Conservation (phyloP, 2,888 invertebrate species). For the Eristalis intricaria region DNA sequence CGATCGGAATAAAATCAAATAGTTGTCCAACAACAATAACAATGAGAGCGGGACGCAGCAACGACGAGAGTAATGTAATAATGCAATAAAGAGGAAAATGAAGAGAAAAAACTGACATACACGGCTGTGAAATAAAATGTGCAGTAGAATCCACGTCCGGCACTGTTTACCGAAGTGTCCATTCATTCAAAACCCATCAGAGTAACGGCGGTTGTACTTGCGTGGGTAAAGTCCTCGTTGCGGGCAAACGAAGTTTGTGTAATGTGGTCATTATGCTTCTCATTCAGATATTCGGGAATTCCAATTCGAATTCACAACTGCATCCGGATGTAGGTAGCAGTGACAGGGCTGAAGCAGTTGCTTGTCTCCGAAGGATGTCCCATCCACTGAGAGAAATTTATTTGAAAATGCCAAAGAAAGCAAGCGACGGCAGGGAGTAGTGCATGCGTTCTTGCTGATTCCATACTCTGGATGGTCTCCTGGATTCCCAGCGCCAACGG, state of each 20-base stretch:
- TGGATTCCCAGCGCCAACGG: background rate
- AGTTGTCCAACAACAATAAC: slow-evolving; percentile 2
- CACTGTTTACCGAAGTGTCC: slow-evolving; percentile 16
- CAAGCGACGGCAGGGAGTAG: too few relatives aligned
- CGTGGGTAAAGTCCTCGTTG: slow-evolving; percentile 10
- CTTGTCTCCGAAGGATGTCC: background rate
- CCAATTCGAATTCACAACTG: slow-evolving; percentile 30
- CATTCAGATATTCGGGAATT: slow-evolving; percentile 42
- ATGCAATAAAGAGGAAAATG: too few relatives aligned
- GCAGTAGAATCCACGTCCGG: background rate
- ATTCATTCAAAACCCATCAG: background rate
- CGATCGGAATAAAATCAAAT: slow-evolving; percentile 40
- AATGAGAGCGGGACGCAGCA: background rate
- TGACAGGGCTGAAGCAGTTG: background rate
- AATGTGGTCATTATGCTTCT: slow-evolving; percentile 57
- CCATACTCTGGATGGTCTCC: too few relatives aligned
- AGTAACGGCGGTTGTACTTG: slow-evolving; percentile 10
- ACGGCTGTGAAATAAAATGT: background rate
- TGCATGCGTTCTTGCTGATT: too few relatives aligned
- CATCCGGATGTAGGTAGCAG: background rate
- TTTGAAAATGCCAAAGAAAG: background rate
- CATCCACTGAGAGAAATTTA: background rate
- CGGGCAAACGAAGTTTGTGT: slow-evolving; percentile 36
- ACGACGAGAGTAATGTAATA: background rate
- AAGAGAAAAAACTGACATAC: background rate